phyloP scores from a whole-genome alignment of 2,888 invertebrate species.

The Scaptomyza cyrtandrae region DNA sequence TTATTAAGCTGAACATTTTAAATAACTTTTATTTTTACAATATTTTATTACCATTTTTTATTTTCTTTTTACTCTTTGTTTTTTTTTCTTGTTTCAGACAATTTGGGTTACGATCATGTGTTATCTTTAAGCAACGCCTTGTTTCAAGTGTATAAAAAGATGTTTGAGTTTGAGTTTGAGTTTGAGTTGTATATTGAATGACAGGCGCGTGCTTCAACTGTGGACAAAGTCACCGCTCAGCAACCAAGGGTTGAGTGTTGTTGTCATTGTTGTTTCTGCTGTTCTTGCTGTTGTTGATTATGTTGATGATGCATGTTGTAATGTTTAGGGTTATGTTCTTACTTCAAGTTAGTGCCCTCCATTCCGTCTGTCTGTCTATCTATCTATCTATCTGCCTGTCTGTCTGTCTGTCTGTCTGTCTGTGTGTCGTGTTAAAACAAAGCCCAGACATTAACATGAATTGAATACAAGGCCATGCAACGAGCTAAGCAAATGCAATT shows the following conservation, averaged over 20 bases:
- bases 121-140: too few relatives aligned
- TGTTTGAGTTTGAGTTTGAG: slow-evolving; percentile 64
- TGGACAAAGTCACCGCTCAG: slow-evolving; percentile 13
- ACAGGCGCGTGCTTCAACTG: slow-evolving; percentile 62
- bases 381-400: not conserved
- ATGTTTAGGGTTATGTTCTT: slow-evolving; percentile 73
- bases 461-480: slow-evolving; percentile 43
- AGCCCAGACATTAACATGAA: slow-evolving; percentile 51
- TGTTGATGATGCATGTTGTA: slow-evolving; percentile 79
- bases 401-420: not conserved
- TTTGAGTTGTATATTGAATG: slow-evolving; percentile 68
- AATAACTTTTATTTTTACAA: too few relatives aligned
- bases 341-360: slow-evolving; percentile 1
- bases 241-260: slow-evolving; percentile 8
- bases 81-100: too few relatives aligned
- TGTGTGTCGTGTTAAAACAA: slow-evolving; percentile 31
- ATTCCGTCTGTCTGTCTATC: not conserved
- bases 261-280: slow-evolving; percentile 16
- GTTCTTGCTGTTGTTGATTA: slow-evolving; percentile 64
- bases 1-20: too few relatives aligned
- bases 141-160: slow-evolving; percentile 34
- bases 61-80: too few relatives aligned
- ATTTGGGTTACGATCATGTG: too few relatives aligned
- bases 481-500: slow-evolving; percentile 80
- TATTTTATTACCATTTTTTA: too few relatives aligned